A percentile compares a stretch with the other conserved stretches of the same genome.
Conservation (phyloP, 1,140 invertebrate species). For the Pseudomyrmex gracilis region DNA sequence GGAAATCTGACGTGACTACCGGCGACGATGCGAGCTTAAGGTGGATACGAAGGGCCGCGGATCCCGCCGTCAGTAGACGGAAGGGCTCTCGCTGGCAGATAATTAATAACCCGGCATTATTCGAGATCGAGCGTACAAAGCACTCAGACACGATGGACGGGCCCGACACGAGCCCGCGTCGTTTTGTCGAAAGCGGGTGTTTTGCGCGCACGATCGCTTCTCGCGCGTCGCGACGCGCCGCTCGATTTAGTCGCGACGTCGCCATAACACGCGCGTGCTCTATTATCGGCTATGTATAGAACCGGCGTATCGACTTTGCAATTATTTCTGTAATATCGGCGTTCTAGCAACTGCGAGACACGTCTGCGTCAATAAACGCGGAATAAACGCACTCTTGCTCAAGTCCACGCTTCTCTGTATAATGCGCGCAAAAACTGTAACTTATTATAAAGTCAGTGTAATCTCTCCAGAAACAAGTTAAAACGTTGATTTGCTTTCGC, state of each 20-base stretch:
- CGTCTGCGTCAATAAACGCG: slow-evolving; percentile 38
- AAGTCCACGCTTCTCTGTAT: not conserved
- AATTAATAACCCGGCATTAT: slow-evolving; percentile 77
- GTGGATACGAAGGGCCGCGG: slow-evolving; percentile 16
- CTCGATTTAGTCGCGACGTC: slow-evolving; percentile 36
- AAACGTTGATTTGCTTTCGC: not conserved
- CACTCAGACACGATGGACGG: slow-evolving; percentile 11
- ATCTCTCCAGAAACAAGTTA: not conserved
- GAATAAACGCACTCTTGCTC: slow-evolving; percentile 29
- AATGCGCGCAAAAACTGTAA: too few species aligned
- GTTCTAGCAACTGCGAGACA: slow-evolving; percentile 20
- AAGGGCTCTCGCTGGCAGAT: slow-evolving; percentile 59
- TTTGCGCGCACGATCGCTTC: not conserved
- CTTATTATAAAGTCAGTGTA: too few species aligned
- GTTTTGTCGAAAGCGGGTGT: slow-evolving; percentile 25
- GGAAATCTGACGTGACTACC: slow-evolving; percentile 78
- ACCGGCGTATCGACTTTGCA: slow-evolving; percentile 20
- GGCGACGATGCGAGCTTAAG: slow-evolving; percentile 69
- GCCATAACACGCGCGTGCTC: slow-evolving; percentile 11
- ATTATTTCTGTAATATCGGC: slow-evolving; percentile 50
- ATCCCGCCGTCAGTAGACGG: slow-evolving; percentile 1
- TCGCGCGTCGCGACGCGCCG: not conserved
- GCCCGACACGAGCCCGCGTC: not conserved
- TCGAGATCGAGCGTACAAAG: slow-evolving; percentile 34
- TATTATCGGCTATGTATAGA: slow-evolving; percentile 46